Percentiles rank a stretch among this genome's conserved stretches.
Evolutionary conservation across 2,113 vertebrate species (phyloP).

Genomic region (Smithornis capensis): DNA sequence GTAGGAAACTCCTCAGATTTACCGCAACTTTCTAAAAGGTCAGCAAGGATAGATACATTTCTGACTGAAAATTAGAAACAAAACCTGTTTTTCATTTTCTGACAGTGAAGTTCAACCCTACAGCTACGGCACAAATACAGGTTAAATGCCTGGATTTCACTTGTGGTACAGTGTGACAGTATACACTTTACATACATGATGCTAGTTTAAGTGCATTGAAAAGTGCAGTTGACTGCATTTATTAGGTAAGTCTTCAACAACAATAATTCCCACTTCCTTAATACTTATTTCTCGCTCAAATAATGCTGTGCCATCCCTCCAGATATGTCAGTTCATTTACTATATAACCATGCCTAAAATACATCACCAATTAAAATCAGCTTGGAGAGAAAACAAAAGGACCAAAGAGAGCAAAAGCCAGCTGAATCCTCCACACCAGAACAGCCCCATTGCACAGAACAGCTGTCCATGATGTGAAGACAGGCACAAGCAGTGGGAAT

Average conservation of each 20-base stretch:
- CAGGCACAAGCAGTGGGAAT: not conserved
- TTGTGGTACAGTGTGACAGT: not conserved
- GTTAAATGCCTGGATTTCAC: not conserved
- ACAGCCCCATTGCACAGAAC: not conserved
- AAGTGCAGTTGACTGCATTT: not conserved
- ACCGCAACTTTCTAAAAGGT: not conserved
- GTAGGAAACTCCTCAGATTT: not conserved
- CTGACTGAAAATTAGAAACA: not conserved
- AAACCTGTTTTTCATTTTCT: not conserved
- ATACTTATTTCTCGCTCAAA: not conserved
- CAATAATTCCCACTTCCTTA: not conserved
- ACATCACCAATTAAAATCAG: not conserved
- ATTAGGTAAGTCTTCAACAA: not conserved
- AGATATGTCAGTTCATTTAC: not conserved
- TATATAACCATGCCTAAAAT: not conserved
- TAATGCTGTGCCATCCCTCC: accelerated
- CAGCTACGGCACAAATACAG: not conserved
- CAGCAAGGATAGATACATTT: not conserved
- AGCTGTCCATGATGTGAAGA: not conserved
- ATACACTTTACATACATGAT: not conserved
- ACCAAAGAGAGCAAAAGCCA: not conserved
- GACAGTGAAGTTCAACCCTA: not conserved
- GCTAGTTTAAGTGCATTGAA: not conserved
- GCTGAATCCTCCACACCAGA: not conserved
- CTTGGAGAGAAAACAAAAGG: not conserved